These are phyloP conservation scores for Illadopsis cleaveri DNA, from an alignment of 2,113 vertebrate genomes.

Conservation along the genomic window DNA sequence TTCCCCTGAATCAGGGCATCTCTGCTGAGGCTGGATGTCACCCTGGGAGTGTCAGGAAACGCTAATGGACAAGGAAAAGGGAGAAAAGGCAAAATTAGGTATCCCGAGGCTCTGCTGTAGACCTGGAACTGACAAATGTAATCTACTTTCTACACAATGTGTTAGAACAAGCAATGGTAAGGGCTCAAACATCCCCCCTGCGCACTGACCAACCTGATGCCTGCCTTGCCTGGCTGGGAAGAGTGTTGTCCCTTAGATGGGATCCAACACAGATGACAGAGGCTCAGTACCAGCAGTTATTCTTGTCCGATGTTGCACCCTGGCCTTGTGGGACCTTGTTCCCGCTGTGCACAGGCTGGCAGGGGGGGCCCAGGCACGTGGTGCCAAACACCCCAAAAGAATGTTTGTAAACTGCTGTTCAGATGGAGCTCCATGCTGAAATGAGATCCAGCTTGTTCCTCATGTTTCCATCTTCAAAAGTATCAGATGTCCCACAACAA, in stretches of 20 bases:
- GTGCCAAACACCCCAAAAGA: background rate
- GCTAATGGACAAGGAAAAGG: background rate
- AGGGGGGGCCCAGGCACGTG: accelerated
- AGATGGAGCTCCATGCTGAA: background rate
- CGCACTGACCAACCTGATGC: background rate
- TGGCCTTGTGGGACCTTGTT: background rate
- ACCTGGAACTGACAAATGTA: background rate
- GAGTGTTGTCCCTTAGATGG: background rate
- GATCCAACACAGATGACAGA: background rate
- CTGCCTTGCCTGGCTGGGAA: background rate
- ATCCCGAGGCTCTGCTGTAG: background rate
- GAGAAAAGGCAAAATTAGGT: background rate
- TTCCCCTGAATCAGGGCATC: background rate
- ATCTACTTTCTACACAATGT: accelerated
- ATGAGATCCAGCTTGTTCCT: background rate
- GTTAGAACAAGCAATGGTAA: accelerated
- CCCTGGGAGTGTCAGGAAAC: background rate
- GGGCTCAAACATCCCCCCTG: accelerated
- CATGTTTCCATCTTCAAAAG: background rate
- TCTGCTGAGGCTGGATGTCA: background rate
- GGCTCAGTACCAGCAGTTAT: background rate
- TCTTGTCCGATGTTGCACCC: background rate
- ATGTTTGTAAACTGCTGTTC: background rate
- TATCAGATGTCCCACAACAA: constrained; percentile 14
- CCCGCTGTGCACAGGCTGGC: accelerated